These are phyloP conservation scores for Sphyrna mokarran DNA, from an alignment of 2,113 vertebrate genomes.

Conservation along the genomic window DNA sequence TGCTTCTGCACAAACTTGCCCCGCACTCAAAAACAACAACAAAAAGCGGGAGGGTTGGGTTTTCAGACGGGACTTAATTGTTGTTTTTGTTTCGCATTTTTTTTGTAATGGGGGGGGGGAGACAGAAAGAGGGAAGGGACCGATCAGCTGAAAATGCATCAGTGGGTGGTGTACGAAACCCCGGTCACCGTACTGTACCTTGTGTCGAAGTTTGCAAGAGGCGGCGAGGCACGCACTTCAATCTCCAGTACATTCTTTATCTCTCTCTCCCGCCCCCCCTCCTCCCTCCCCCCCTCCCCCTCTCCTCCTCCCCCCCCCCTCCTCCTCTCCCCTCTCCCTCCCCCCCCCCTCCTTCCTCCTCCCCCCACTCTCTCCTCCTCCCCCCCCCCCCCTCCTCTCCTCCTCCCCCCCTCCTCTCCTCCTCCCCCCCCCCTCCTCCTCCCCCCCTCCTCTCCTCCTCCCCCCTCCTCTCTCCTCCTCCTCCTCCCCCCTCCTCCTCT, in stretches of 20 bases:
- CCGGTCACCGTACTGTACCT: not conserved
- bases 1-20: not conserved
- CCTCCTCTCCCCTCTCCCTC: too few relatives aligned
- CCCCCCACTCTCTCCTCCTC: too few relatives aligned
- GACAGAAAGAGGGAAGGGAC: not conserved
- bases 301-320: too few relatives aligned
- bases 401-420: too few relatives aligned
- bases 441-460: too few relatives aligned
- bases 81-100: not conserved
- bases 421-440: too few relatives aligned
- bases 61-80: not conserved
- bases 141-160: not conserved
- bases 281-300: too few relatives aligned
- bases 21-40: not conserved
- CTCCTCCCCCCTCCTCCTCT: too few relatives aligned
- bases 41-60: not conserved
- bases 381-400: not conserved
- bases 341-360: too few relatives aligned
- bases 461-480: too few relatives aligned
- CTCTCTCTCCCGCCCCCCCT: not conserved
- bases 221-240: constrained; percentile 2
- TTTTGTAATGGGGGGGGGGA: not conserved
- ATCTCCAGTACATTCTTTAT: not conserved
- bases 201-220: not conserved
- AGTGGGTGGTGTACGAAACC: too few relatives aligned